These are phyloP conservation scores for Lanius ludovicianus DNA, from an alignment of 2,113 vertebrate genomes.

Conservation along the genomic window DNA sequence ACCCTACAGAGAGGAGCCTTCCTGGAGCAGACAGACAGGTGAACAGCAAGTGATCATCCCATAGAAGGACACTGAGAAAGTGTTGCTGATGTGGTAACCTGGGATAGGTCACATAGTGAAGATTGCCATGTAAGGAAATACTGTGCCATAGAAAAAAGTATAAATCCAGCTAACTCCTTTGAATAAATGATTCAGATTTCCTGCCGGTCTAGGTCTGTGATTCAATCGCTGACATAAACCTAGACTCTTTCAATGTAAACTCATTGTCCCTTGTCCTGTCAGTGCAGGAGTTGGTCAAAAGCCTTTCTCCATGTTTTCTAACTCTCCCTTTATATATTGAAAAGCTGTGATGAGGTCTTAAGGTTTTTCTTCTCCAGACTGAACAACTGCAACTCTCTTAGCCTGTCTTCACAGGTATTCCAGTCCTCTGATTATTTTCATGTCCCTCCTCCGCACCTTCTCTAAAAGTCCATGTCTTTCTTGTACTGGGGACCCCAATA, in stretches of 20 bases:
- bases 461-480: neutral
- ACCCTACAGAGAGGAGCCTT: too few species aligned
- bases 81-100: too few species aligned
- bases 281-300: neutral
- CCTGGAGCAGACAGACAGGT: too few species aligned
- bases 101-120: too few species aligned
- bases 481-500: neutral
- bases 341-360: neutral
- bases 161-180: too few species aligned
- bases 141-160: too few species aligned
- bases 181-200: too few species aligned
- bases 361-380: neutral
- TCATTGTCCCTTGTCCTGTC: neutral
- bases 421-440: neutral
- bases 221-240: neutral
- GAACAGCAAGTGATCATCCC: too few species aligned
- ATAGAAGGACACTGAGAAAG: too few species aligned
- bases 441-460: neutral
- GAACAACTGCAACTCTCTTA: neutral
- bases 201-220: too few species aligned
- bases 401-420: neutral
- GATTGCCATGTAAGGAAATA: too few species aligned
- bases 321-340: neutral
- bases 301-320: neutral
- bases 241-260: neutral